Evolutionary conservation across 2,888 invertebrate species (phyloP), one percentile per base, ranked within the genome.

Genomic region (Oscheius sp.): DNA sequence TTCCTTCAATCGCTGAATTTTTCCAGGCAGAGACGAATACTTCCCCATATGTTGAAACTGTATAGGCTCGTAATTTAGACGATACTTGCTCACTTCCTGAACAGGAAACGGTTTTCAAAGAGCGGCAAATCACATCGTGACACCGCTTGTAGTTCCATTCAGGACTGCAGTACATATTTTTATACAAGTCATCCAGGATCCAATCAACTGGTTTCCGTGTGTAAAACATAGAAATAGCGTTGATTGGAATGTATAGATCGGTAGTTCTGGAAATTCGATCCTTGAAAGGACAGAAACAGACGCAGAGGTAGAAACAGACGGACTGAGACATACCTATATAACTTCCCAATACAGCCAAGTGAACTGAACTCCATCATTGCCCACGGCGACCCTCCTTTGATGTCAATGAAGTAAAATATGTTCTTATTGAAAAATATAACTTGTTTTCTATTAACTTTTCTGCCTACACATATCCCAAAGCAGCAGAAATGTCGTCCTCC

Each of bases 41-140:
- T 65, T 65, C 2, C 65, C 65, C 21, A 65, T 65, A 10, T 65
- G 65, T 65, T 65, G 65, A 29, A 65, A 65, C 32, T 65, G 65
- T 33, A 65, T 33, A 21, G 65, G 65, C 2, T 65, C 65, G 51
- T 65, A 65, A 13, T 29, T 32, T 5, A 65, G 9, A 1, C 65
- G 65, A 29, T 65, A 50, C 2, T 65, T 65, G 10, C 9, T 4
- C 5, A 65, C n/a, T n/a, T 60, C 59, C 59, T 60, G 35, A 60
- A 60, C 1, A 35, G 32, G 1, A 35, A 33, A 33, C 33, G 2
- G 9, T 33, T 13, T 35, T 1, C 7, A 2, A 60, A 33, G 13
- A 60, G 7, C 7, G 2, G 35, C 11, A 33, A 2, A 11, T 35
- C 29, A 65, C 65, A 47, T 11, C 65, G 9, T n/a, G 29, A 32